These are phyloP conservation scores for Epizoanthus illoricatus DNA, from an alignment of 92 coral and sea anemone genomes.

Conservation along the genomic window DNA sequence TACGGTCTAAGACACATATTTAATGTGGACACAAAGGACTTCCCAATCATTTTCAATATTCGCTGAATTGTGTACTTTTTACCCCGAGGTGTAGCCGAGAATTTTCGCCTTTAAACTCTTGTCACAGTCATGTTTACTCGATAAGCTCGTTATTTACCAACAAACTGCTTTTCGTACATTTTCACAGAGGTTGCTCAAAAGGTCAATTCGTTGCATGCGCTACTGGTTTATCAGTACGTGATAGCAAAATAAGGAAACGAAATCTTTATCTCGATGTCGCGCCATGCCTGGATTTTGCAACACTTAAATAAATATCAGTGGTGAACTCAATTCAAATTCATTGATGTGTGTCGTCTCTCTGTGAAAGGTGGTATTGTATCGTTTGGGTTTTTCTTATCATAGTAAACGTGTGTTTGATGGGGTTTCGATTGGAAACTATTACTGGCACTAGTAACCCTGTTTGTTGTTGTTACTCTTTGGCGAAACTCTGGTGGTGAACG, in stretches of 20 bases:
- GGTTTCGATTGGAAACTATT: neutral
- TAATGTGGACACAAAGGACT: constrained; percentile 9
- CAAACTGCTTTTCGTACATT: constrained; percentile 29
- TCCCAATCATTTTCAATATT: neutral
- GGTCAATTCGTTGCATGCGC: constrained; percentile 16
- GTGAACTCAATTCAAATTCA: constrained; percentile 20
- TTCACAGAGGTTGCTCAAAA: neutral
- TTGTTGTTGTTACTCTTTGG: neutral
- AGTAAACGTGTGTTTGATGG: neutral
- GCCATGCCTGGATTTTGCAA: constrained; percentile 27
- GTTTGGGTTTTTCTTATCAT: neutral
- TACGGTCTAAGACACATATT: constrained; percentile 26
- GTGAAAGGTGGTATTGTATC: neutral
- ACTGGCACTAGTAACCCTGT: neutral
- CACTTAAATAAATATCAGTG: constrained; percentile 31
- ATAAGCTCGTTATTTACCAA: constrained; percentile 18
- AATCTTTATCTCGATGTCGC: constrained; percentile 10
- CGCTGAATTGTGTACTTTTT: constrained; percentile 24
- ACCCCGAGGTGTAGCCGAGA: neutral
- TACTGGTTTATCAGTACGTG: neutral
- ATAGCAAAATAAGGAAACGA: constrained; percentile 16
- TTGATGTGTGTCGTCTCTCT: constrained; percentile 15
- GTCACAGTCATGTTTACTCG: constrained; percentile 18
- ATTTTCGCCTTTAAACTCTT: constrained; percentile 22
- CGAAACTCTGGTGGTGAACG: constrained; percentile 1